These are phyloP conservation scores for Cyrtorhinus lividipennis DNA, from an alignment of 1,140 invertebrate species.

Conservation along the genomic window DNA sequence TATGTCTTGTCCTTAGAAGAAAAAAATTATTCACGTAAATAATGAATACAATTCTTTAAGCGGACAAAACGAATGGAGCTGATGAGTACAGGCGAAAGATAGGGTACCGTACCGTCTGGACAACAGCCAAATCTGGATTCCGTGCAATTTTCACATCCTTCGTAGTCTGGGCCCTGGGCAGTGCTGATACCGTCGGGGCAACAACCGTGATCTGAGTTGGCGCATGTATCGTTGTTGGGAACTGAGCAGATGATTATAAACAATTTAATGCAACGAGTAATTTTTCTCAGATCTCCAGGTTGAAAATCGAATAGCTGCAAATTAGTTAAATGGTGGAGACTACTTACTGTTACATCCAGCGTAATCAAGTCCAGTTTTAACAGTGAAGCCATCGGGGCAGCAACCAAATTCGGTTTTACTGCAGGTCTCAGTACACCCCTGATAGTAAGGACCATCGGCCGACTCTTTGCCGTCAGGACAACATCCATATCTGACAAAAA, in stretches of 20 bases:
- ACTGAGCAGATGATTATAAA: too few relatives aligned
- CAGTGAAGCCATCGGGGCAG: constrained; percentile 73
- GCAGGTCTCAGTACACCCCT: constrained; percentile 49
- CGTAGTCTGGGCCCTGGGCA: constrained; percentile 39
- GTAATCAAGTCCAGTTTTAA: constrained; percentile 52
- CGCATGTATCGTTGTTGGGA: constrained; percentile 36
- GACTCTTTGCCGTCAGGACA: constrained; percentile 47
- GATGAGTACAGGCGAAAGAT: too few relatives aligned
- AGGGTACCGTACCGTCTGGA: constrained; percentile 35
- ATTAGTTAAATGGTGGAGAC: not conserved
- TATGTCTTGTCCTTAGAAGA: too few relatives aligned
- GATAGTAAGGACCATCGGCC: constrained; percentile 40
- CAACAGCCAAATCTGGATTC: constrained; percentile 43
- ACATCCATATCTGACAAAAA: constrained; percentile 40
- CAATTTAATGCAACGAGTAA: too few relatives aligned
- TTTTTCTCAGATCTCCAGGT: too few relatives aligned
- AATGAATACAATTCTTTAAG: too few relatives aligned
- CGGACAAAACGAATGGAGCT: too few relatives aligned
- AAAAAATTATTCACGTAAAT: too few relatives aligned
- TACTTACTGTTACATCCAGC: constrained; percentile 53
- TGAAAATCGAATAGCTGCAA: not conserved
- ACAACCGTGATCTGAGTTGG: constrained; percentile 43
- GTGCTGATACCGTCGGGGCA: constrained; percentile 48
- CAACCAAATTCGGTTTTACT: constrained; percentile 71
- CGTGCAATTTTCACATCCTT: constrained; percentile 43